Percentiles rank a stretch among this genome's conserved stretches.
Conservation (phyloP, 2,888 invertebrate genomes). For the Acronicta psi region DNA sequence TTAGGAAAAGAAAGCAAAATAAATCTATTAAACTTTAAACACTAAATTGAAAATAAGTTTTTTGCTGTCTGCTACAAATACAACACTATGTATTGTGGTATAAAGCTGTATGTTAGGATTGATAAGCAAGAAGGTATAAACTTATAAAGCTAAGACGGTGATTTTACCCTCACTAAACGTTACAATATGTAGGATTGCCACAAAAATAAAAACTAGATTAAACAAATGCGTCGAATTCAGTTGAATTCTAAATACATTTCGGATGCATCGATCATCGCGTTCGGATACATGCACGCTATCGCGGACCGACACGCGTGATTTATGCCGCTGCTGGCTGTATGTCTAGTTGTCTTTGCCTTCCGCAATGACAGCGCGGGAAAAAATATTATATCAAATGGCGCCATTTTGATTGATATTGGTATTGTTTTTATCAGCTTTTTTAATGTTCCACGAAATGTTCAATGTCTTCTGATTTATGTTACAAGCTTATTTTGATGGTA, state of each 20-base stretch:
- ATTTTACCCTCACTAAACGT: no score
- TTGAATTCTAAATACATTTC: conserved; percentile 52
- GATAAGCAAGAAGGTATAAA: no score
- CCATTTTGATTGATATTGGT: conserved; percentile 21
- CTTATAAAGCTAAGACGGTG: no score
- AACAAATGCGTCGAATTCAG: conserved; percentile 27
- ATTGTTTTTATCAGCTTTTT: neutral
- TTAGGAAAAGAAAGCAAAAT: no score
- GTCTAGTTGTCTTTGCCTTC: conserved; percentile 52
- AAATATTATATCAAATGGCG: conserved; percentile 21
- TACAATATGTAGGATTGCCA: no score
- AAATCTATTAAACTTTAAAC: no score
- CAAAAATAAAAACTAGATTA: conserved; percentile 14
- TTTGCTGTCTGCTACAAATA: no score
- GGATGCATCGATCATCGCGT: conserved; percentile 58
- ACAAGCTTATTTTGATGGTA: no score
- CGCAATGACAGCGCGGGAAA: conserved; percentile 44
- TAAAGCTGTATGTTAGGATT: no score
- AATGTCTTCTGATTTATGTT: neutral
- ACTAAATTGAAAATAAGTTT: no score
- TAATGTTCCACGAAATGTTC: neutral
- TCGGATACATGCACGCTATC: conserved; percentile 50
- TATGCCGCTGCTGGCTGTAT: conserved; percentile 49
- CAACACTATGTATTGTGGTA: no score
- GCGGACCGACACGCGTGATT: conserved; percentile 53